Evolutionary conservation across 2,888 invertebrate species (phyloP), one percentile per base, ranked within the genome.

Genomic region (Acleris holmiana): DNA sequence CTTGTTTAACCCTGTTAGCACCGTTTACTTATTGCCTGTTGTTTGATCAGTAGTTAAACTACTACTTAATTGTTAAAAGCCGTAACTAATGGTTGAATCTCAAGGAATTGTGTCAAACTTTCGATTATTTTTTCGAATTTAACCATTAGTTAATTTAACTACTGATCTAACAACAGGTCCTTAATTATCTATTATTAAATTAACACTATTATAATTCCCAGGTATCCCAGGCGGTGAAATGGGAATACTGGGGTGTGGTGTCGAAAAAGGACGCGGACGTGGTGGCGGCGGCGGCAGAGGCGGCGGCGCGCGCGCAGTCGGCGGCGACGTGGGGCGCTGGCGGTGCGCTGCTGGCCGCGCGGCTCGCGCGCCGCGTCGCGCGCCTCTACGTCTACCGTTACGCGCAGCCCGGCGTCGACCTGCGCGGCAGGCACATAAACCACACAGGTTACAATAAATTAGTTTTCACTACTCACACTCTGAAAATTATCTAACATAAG

Each of bases 341-440:
- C 18, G 79, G 93, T 61, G 94, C 94, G 0, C 93, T 95, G 8
- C 85, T 94, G 68, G 93, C 92, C 50, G 90, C 93, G 50, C 93
- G 94, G 72, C 80, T 95, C 59, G 86, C 90, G 25, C 83, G 90
- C 13, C 83, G 89, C 10, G 82, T 90, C 6, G 79, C 89, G 4
- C 86, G 90, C 15, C 87, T 94, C 19, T 95, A 93, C 75, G 93
- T 93, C 8, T 95, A 95, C 76, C 90, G 89, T 44, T 93, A 93
- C 69, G 86, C 93, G 50, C 90, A 94, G 73, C 83, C 91, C 17
- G 84, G 91, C 40, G 82, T 91, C 7, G 85, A 93, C 71, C 77
- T 93, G 48, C 80, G 82, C 35, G 93, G 93, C 21, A 83, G 79
- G 56, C 80, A 78, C 48, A 74, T 85, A 29, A 94, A 94, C 77